Base-by-base conservation (phyloP, 2,797 vertebrate genomes). In the Spinus olivaceus region DNA sequence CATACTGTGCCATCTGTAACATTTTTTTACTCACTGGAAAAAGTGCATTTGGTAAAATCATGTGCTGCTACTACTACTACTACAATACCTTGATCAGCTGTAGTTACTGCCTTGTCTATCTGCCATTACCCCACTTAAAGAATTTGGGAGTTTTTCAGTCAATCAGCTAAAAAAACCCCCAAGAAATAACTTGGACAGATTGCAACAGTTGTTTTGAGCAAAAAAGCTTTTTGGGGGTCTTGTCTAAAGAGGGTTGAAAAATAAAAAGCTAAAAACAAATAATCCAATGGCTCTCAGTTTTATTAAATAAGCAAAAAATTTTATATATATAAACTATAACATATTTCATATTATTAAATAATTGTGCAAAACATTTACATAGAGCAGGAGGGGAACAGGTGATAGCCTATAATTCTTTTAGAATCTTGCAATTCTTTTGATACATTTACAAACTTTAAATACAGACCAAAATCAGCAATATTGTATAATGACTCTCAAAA, bases 351-450 rank as follows among this genome's bases (percentile, higher is more conserved):
- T 91, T 76, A 73, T 92, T 94, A 93, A 96, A 94, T 94, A 93
- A 76, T 65, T 92, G 78, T 94, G 95, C 92, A 95, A 95, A 94
- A 86, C 79, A 65, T 79, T 87, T 86, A 94, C 61, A 86, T 54
- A 59, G 53, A 81, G 81, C 35, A 6, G 76, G 24, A 63, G 42
- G 37, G 54, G 35, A 73, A 76, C 28, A 65, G 54, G 42, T 83
- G 44, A 54, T 39, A 88, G 51, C 64, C 65, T 82, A 3, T 24
- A 66, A 57, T 74, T 94, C 22, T 89, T 69, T 46, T 65, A 30
- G 37, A 65, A 42, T 83, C 61, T 79, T 91, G 72, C 41, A 37
- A 8, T 57, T 83, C 33, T 86, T 81, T 39, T 57, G 74, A 44
- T 64, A 67, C 63, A 49, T 89, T 82, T 86, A 74, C 63, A 91